phyloP scores from a whole-genome alignment of 2,888 invertebrate species.

The Tinea trinotella region DNA sequence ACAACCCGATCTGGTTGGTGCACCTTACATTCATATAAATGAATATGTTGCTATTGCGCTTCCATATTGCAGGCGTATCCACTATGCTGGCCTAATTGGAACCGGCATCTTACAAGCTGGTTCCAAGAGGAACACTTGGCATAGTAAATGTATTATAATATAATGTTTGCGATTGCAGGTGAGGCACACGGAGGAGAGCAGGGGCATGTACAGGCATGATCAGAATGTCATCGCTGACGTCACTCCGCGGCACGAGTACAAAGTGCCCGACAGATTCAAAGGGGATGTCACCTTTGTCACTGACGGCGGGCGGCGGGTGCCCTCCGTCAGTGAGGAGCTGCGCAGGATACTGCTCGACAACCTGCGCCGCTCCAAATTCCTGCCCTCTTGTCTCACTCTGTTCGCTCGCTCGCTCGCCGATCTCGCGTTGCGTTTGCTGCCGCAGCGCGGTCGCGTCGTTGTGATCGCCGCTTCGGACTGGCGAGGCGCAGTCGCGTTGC shows the following conservation, averaged over 20 bases:
- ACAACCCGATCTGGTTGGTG: neutral
- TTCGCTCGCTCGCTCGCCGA: neutral
- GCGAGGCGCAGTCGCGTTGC: neutral
- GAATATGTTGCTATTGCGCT: no score
- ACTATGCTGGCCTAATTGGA: no score
- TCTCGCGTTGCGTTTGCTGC: neutral
- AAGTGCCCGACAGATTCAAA: neutral
- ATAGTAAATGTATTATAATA: no score
- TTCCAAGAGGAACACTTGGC: no score
- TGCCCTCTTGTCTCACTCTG: neutral
- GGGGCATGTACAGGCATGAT: neutral
- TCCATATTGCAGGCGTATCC: no score
- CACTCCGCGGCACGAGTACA: no score
- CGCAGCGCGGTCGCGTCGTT: neutral
- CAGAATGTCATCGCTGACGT: neutral
- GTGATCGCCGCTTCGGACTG: constrained; percentile 16
- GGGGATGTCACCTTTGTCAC: neutral
- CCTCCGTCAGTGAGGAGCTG: neutral
- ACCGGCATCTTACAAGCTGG: no score
- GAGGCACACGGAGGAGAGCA: neutral
- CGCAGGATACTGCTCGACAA: neutral
- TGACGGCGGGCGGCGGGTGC: neutral
- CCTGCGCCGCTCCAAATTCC: neutral
- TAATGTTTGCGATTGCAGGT: no score
- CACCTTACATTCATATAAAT: neutral